A percentile compares a stretch with the other conserved stretches of the same genome.
These are phyloP conservation scores for Dysidea cf. avara DNA, from an alignment of 37 sponge, comb jelly and placozoan genomes.

Conservation along the genomic window DNA sequence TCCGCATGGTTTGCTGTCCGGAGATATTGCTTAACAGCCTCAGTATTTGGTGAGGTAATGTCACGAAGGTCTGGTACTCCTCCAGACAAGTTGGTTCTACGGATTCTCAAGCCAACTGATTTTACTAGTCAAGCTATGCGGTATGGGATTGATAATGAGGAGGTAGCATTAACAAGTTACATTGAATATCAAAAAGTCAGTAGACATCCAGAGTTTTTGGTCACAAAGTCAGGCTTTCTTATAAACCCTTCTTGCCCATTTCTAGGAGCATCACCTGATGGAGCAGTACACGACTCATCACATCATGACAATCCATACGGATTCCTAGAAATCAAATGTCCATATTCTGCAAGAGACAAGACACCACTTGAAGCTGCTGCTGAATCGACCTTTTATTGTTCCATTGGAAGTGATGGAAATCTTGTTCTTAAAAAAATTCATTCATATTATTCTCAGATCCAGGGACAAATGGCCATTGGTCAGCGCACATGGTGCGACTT, in stretches of 20 bases:
- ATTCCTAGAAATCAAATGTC: too few relatives aligned
- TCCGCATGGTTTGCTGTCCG: constrained; percentile 28
- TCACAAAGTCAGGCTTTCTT: constrained; percentile 29
- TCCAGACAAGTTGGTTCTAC: constrained; percentile 41
- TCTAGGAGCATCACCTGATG: constrained; percentile 63
- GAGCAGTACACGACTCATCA: constrained; percentile 48
- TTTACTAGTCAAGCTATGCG: constrained; percentile 29
- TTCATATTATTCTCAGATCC: constrained; percentile 32
- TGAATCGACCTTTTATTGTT: not conserved
- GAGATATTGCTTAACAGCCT: constrained; percentile 40
- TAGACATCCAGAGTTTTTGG: constrained; percentile 32
- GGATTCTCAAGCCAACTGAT: constrained; percentile 38
- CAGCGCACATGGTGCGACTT: constrained; percentile 46
- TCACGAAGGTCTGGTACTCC: constrained; percentile 14
- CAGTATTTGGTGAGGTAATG: constrained; percentile 42
- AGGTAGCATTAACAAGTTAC: constrained; percentile 10
- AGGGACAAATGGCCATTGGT: constrained; percentile 41
- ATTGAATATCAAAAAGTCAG: constrained; percentile 16
- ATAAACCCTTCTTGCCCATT: constrained; percentile 24
- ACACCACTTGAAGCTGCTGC: not conserved
- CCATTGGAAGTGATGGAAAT: not conserved
- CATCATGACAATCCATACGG: constrained; percentile 29
- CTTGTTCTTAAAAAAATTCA: constrained; percentile 6
- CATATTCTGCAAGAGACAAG: too few relatives aligned
- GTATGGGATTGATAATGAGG: constrained; percentile 40